phyloP scores from a whole-genome alignment of 1,140 invertebrate species.

The Drosophila mauritiana region DNA sequence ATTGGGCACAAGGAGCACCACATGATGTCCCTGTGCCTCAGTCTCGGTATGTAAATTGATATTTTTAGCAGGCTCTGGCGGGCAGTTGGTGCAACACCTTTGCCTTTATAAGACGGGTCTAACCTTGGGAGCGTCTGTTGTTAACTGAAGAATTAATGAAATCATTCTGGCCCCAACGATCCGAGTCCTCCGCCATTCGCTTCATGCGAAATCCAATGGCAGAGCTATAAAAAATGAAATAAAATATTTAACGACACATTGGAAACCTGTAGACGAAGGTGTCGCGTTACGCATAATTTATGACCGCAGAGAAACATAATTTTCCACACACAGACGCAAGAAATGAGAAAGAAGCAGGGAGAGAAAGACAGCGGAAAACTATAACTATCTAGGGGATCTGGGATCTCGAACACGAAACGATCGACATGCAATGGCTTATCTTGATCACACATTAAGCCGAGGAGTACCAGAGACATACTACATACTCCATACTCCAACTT shows the following conservation, averaged over 20 bases:
- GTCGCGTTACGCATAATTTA: constrained; percentile 84
- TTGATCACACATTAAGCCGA: constrained; percentile 58
- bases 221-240: constrained; percentile 63
- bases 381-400: constrained; percentile 48
- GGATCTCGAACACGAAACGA: constrained; percentile 47
- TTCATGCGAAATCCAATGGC: constrained; percentile 48
- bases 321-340: constrained; percentile 41
- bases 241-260: constrained; percentile 74
- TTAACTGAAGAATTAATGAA: constrained; percentile 76
- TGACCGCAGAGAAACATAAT: constrained; percentile 69
- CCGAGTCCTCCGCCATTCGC: constrained; percentile 8
- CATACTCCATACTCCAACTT: constrained; percentile 1
- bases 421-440: constrained; percentile 58
- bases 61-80: constrained; percentile 50
- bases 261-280: constrained; percentile 77
- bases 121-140: constrained; percentile 71
- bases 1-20: constrained; percentile 36
- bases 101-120: constrained; percentile 53
- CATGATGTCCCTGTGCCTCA: constrained; percentile 59
- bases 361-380: constrained; percentile 35
- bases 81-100: constrained; percentile 7
- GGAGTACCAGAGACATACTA: constrained; percentile 15
- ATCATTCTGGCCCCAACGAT: constrained; percentile 57
- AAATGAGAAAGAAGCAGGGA: constrained; percentile 1
- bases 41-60: constrained; percentile 74